Conservation (phyloP, 53 echinoderm and acorn worm genomes). For the Henricia sp. region DNA sequence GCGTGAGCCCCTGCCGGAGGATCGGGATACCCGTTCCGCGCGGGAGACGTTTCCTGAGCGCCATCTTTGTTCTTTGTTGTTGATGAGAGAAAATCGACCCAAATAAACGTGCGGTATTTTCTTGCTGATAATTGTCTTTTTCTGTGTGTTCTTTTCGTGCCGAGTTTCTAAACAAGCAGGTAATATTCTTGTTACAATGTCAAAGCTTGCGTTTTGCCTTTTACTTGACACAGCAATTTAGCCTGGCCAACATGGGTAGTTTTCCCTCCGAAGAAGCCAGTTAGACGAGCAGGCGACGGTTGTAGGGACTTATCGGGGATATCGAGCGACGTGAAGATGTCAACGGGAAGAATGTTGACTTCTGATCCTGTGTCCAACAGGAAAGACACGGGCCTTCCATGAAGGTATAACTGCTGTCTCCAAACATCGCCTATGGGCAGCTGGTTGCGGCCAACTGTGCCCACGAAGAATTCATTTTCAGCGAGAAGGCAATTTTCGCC, state of each 20-base stretch:
- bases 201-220: constrained; percentile 13
- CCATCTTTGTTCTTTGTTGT: too few species aligned
- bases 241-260: constrained; percentile 19
- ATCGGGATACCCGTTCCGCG: too few species aligned
- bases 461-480: constrained; percentile 5
- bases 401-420: constrained; percentile 5
- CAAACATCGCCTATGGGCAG: constrained; percentile 11
- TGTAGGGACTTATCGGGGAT: constrained; percentile 8
- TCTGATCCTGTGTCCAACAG: constrained; percentile 39
- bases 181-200: too few species aligned
- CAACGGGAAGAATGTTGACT: constrained; percentile 26
- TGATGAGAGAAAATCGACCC: too few species aligned
- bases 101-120: too few species aligned
- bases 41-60: too few species aligned
- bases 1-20: too few species aligned
- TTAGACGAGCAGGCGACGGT: neutral
- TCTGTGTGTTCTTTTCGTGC: too few species aligned
- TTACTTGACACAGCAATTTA: constrained; percentile 9
- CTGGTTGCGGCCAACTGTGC: neutral
- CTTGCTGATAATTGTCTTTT: too few species aligned
- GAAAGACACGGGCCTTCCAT: constrained; percentile 20
- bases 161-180: too few species aligned
- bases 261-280: constrained; percentile 38
- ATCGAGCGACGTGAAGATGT: constrained; percentile 5
- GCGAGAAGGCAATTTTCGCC: too few species aligned